Conservation (phyloP, 2,888 invertebrate genomes). For the Cephus spinipes region DNA sequence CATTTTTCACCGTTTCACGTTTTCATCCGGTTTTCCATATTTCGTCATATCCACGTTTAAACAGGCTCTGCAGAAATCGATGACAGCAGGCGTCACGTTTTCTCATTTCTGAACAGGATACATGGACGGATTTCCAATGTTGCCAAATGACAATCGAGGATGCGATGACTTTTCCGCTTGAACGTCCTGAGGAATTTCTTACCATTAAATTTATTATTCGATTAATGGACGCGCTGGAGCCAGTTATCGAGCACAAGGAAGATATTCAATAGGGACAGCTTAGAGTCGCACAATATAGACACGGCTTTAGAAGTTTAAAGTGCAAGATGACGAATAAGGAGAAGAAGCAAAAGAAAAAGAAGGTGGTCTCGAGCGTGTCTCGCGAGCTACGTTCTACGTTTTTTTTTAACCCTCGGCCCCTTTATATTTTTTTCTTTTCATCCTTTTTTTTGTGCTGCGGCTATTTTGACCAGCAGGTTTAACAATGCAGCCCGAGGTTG, state of each 20-base stretch:
- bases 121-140: neutral
- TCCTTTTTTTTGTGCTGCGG: conserved; percentile 1
- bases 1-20: neutral
- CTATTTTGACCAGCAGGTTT: conserved; percentile 8
- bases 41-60: neutral
- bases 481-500: conserved; percentile 9
- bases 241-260: neutral
- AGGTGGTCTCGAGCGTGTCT: conserved; percentile 2
- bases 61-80: neutral
- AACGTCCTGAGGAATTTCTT: neutral
- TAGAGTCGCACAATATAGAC: neutral
- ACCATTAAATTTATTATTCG: neutral
- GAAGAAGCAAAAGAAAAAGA: neutral
- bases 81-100: neutral
- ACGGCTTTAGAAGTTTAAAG: neutral
- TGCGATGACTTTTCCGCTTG: neutral
- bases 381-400: neutral
- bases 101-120: neutral
- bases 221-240: neutral
- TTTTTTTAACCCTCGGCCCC: neutral
- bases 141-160: neutral
- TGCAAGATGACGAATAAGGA: neutral
- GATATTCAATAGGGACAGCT: neutral
- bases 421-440: neutral
- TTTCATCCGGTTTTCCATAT: neutral